Evolutionary conservation across 2,888 invertebrate species (phyloP), one percentile per base, ranked within the genome.

Genomic region (Agriotes lineatus): DNA sequence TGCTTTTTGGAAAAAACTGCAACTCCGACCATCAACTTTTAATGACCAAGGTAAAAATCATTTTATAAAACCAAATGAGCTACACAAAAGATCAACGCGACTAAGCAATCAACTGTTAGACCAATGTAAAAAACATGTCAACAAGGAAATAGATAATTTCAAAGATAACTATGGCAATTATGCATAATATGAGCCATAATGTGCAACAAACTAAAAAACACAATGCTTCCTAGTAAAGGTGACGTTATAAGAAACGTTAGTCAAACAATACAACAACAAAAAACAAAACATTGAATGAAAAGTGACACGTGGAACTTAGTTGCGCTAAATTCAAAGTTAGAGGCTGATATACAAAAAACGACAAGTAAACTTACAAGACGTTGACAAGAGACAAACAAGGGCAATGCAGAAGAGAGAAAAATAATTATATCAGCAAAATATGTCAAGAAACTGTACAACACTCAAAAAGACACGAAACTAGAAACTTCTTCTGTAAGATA

Each of bases 91-190:
- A 39, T 14, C 14, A 39, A n/a, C 39, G n/a, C 39, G 39, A 39
- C 39, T 39, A 39, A 39, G 39, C 14, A n/a, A 39, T 39, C 39
- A 39, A 39, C 39, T 39, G 39, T 14, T 39, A 39, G n/a, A 39
- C 5, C 4, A 39, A 39, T 39, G 5, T 39, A n/a, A 39, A 39
- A n/a, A 12, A 4, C 10, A 39, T 12, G 39, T n/a, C 39, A 39
- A 10, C 14, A 39, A 39, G 14, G n/a, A 39, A 39, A 39, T 39
- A 39, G 30, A 30, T 30, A 4, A 30, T 30, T 30, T 30, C 30
- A 9, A 30, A 30, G 30, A 30, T 4, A 30, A 30, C 30, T 30
- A 30, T 30, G 30, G 30, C 30, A 30, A 30, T 9, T 30, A 6
- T 30, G 9, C 30, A 30, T 6, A 4, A 30, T 6, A 4, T 9